Evolutionary conservation across 2,888 invertebrate genomes (phyloP).

Genomic region (Parelbella ahira): DNA sequence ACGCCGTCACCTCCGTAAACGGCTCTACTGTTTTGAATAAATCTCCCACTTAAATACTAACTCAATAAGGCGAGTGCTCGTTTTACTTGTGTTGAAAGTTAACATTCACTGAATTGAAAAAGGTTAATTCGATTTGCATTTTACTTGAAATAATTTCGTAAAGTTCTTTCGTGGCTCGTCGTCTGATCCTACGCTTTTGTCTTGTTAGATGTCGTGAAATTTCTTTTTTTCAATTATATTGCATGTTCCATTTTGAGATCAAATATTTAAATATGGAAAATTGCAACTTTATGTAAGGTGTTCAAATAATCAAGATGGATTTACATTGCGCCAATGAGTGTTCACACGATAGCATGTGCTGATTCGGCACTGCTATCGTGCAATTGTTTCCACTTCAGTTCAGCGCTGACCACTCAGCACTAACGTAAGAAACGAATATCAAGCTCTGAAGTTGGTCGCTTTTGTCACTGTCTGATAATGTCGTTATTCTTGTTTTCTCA

Average conservation of each 20-base stretch:
- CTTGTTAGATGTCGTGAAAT: constrained; percentile 9
- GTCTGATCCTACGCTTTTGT: constrained; percentile 10
- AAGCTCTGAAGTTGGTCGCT: too few relatives aligned
- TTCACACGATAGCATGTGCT: too few relatives aligned
- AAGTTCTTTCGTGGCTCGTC: constrained; percentile 29
- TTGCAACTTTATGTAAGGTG: too few relatives aligned
- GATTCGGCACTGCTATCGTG: too few relatives aligned
- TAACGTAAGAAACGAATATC: too few relatives aligned
- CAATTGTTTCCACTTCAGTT: too few relatives aligned
- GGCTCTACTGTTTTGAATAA: constrained; percentile 67
- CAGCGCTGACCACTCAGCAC: too few relatives aligned
- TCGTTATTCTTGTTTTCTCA: too few relatives aligned
- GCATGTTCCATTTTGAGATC: background rate
- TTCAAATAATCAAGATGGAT: too few relatives aligned
- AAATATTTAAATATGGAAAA: too few relatives aligned
- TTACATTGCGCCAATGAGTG: too few relatives aligned
- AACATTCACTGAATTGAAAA: constrained; percentile 64
- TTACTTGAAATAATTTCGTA: constrained; percentile 40
- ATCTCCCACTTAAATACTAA: constrained; percentile 66
- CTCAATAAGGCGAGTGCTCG: constrained; percentile 58
- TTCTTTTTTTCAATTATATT: constrained; percentile 2
- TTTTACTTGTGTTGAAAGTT: constrained; percentile 52
- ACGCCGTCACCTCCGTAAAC: constrained; percentile 37
- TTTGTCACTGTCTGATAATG: too few relatives aligned
- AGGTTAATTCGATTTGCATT: constrained; percentile 65